Conservation (phyloP, 1,140 invertebrate genomes). For the Ostrea edulis region DNA sequence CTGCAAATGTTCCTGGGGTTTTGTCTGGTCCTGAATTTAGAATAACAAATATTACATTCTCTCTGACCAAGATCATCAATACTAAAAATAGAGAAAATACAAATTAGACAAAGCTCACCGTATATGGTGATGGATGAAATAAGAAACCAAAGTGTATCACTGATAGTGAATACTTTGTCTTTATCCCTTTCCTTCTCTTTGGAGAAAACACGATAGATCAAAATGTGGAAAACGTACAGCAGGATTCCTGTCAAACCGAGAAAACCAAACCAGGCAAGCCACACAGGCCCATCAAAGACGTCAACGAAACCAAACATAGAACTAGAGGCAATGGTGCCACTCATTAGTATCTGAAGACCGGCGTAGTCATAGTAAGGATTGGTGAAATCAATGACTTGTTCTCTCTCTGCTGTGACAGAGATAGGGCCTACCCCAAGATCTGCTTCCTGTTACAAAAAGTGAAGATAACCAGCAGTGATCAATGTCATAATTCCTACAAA, state of each 20-base stretch:
- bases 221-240: slow-evolving; percentile 63
- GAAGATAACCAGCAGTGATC: too few species aligned
- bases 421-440: slow-evolving; percentile 63
- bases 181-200: slow-evolving; percentile 38
- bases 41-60: too few species aligned
- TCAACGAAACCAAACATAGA: slow-evolving; percentile 62
- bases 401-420: slow-evolving; percentile 65
- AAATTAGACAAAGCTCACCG: slow-evolving; percentile 79
- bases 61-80: not conserved
- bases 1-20: slow-evolving; percentile 84
- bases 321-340: slow-evolving; percentile 46
- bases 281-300: slow-evolving; percentile 62
- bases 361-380: slow-evolving; percentile 67
- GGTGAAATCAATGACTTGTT: slow-evolving; percentile 64
- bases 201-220: slow-evolving; percentile 56
- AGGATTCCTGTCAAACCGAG: slow-evolving; percentile 56
- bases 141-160: slow-evolving; percentile 92
- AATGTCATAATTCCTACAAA: too few species aligned
- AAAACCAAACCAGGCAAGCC: slow-evolving; percentile 60
- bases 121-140: slow-evolving; percentile 94
- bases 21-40: slow-evolving; percentile 22
- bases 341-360: slow-evolving; percentile 66
- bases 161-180: slow-evolving; percentile 58
- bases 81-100: not conserved
- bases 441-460: slow-evolving; percentile 52